Conservation (phyloP, 2,113 vertebrate genomes). For the Sphaerodactylus townsendi region DNA sequence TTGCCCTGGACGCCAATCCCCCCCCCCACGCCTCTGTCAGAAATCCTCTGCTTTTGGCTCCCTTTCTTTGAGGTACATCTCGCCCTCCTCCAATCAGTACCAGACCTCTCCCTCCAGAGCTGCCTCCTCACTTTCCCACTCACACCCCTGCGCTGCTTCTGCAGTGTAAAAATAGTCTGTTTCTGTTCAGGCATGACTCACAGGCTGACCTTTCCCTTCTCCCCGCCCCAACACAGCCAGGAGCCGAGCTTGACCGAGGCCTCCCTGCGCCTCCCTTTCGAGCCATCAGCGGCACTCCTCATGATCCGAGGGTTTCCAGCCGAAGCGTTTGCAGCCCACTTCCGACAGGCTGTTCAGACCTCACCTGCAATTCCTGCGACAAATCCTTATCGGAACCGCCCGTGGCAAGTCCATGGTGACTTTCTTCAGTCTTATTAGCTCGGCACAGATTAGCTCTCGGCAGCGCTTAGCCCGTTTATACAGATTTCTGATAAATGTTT, state of each 20-base stretch:
- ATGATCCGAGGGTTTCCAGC: fast-evolving
- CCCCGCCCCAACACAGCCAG: fast-evolving
- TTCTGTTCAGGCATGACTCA: neutral
- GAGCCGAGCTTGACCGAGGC: neutral
- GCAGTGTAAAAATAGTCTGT: neutral
- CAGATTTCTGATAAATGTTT: conserved; percentile 69
- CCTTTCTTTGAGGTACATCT: neutral
- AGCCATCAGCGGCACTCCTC: fast-evolving
- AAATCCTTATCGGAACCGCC: conserved; percentile 65
- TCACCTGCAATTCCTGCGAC: conserved; percentile 61
- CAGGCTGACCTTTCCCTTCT: neutral
- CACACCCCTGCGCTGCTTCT: neutral
- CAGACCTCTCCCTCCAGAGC: neutral
- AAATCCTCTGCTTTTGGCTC: fast-evolving
- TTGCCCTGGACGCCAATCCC: no score
- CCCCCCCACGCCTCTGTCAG: no score
- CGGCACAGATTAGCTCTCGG: conserved; percentile 66
- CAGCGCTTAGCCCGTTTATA: conserved; percentile 56
- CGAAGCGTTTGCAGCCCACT: conserved; percentile 29
- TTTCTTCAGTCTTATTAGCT: conserved; percentile 61
- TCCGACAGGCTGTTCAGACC: conserved; percentile 33
- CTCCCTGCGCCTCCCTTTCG: neutral
- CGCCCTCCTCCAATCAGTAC: neutral
- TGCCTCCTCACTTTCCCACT: neutral
- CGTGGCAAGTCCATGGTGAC: conserved; percentile 54